These are phyloP conservation scores for Drosophila equinoxialis DNA, from an alignment of 1,140 invertebrate species.

Conservation along the genomic window DNA sequence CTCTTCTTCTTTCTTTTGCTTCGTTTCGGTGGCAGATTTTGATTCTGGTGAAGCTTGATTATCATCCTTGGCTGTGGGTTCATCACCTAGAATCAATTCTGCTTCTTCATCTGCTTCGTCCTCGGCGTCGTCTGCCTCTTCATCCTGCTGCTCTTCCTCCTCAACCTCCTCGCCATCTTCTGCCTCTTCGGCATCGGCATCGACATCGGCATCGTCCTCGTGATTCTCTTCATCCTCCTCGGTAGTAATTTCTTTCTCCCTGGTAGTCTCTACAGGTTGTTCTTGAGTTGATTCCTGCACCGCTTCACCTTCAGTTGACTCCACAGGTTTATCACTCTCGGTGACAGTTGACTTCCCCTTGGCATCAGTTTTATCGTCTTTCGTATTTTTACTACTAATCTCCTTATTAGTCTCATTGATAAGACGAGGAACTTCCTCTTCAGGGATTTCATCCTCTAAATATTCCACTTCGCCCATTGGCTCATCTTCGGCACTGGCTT, in stretches of 20 bases:
- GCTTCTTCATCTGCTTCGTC: constrained; percentile 39
- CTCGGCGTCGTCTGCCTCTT: constrained; percentile 35
- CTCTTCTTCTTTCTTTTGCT: constrained; percentile 49
- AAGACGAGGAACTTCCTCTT: constrained; percentile 30
- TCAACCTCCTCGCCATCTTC: background rate
- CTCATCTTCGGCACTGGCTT: constrained; percentile 24
- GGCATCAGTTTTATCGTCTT: background rate
- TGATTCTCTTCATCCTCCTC: constrained; percentile 21
- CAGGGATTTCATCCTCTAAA: constrained; percentile 52
- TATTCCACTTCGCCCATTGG: constrained; percentile 62
- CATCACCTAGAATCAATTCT: constrained; percentile 64
- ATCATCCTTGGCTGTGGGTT: constrained; percentile 27
- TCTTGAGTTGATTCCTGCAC: background rate
- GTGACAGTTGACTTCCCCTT: background rate
- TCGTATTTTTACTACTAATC: background rate
- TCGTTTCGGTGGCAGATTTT: background rate
- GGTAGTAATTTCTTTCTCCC: constrained; percentile 4
- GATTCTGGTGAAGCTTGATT: background rate
- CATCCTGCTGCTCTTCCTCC: constrained; percentile 13
- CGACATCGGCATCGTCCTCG: constrained; percentile 8
- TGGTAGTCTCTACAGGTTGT: background rate
- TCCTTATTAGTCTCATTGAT: constrained; percentile 10
- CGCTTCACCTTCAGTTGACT: background rate
- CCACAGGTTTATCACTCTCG: no score
- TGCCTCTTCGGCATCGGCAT: constrained; percentile 13